phyloP scores from a whole-genome alignment of 2,797 vertebrate species.

The Molossus alvarezi region DNA sequence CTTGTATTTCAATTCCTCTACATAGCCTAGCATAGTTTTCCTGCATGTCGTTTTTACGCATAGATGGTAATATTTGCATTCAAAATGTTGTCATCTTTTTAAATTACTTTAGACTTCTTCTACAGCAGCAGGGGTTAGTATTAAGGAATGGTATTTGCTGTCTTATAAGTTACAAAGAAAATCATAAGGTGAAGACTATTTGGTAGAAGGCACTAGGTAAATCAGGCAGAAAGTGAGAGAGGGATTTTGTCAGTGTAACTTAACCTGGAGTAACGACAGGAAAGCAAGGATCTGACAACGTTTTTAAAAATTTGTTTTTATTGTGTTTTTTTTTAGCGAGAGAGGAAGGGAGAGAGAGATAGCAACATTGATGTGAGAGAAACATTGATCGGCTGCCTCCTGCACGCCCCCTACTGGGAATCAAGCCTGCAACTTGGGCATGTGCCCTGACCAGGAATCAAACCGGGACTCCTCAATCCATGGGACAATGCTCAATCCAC shows the following conservation, averaged over 20 bases:
- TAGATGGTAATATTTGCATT: background rate
- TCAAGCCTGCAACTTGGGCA: no score
- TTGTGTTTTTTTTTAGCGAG: no score
- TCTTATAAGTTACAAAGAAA: slow-evolving; percentile 27
- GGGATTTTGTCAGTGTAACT: background rate
- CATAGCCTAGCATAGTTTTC: background rate
- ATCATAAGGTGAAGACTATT: slow-evolving; percentile 6
- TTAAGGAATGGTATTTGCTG: background rate
- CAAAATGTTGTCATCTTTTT: background rate
- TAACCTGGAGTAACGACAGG: slow-evolving; percentile 60
- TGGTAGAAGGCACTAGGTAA: background rate
- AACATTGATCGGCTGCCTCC: no score
- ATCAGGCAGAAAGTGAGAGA: slow-evolving; percentile 42
- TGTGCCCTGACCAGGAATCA: no score
- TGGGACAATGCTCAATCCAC: no score
- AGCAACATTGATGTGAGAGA: no score
- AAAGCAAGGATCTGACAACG: slow-evolving; percentile 35
- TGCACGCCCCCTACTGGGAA: no score
- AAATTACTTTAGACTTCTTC: slow-evolving; percentile 53
- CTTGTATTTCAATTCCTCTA: slow-evolving; percentile 45
- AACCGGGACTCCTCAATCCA: no score
- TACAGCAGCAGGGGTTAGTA: background rate
- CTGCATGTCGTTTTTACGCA: slow-evolving; percentile 27
- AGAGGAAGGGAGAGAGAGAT: no score
- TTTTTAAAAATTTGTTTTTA: background rate